phyloP scores from a whole-genome alignment of 2,888 invertebrate genomes.

The Amiota mariae region DNA sequence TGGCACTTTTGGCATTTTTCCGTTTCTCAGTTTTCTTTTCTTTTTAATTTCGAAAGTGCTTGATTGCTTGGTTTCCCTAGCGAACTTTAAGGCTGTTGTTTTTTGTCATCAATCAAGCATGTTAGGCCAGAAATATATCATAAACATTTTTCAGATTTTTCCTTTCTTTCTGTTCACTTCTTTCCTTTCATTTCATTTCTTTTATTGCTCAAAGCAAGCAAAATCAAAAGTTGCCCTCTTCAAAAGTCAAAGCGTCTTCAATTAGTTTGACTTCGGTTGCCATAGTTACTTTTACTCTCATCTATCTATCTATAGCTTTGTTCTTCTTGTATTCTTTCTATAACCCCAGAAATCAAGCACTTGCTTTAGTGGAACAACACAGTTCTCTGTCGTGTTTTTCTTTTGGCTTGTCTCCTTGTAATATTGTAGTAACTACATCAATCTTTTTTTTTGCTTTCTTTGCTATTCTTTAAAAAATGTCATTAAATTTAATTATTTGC shows the following conservation, averaged over 20 bases:
- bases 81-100: constrained; percentile 14
- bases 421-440: constrained; percentile 24
- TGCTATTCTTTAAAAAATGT: constrained; percentile 27
- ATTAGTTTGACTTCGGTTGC: constrained; percentile 22
- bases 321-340: background rate
- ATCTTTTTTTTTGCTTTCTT: constrained; percentile 13
- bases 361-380: background rate
- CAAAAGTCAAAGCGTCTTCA: background rate
- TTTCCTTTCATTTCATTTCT: background rate
- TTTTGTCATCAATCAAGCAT: constrained; percentile 20
- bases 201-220: background rate
- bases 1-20: constrained; percentile 7
- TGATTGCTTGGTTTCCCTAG: background rate
- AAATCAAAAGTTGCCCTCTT: background rate
- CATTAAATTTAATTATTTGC: constrained; percentile 53
- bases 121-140: constrained; percentile 5
- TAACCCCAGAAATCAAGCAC: background rate
- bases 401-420: background rate
- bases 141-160: constrained; percentile 7
- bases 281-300: background rate
- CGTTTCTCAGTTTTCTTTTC: background rate
- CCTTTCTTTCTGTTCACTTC: background rate
- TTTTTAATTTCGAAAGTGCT: constrained; percentile 11
- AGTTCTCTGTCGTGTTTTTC: background rate
- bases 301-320: background rate